phyloP scores from a whole-genome alignment of 2,888 invertebrate species.

The Nebria salina region DNA sequence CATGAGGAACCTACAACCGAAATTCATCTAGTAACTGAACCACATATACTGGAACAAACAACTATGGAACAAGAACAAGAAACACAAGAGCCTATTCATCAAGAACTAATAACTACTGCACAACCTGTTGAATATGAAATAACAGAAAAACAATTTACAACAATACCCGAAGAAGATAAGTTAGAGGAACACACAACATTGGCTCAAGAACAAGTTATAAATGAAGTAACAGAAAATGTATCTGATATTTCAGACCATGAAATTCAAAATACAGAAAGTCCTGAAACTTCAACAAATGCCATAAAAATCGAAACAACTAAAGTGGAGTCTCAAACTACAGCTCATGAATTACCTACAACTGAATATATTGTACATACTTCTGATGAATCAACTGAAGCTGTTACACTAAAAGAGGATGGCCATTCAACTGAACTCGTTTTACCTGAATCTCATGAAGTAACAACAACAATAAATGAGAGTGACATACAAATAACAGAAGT shows the following conservation, averaged over 20 bases:
- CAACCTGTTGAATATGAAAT: conserved; percentile 48
- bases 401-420: not conserved
- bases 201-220: conserved; percentile 2
- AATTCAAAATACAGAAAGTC: conserved; percentile 16
- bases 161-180: conserved; percentile 36
- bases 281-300: conserved; percentile 34
- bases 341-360: conserved; percentile 42
- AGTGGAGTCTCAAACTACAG: conserved; percentile 28
- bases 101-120: conserved; percentile 20
- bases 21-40: conserved; percentile 12
- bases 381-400: conserved; percentile 37
- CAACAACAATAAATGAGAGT: conserved; percentile 27
- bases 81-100: conserved; percentile 24
- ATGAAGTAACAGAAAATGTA: conserved; percentile 18
- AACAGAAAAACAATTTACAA: conserved; percentile 28
- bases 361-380: conserved; percentile 40
- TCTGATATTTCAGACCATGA: not conserved
- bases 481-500: conserved; percentile 41
- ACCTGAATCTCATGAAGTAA: conserved; percentile 37
- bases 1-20: not conserved
- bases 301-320: conserved; percentile 34
- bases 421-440: conserved; percentile 22
- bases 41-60: conserved; percentile 17
- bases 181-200: conserved; percentile 26
- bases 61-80: conserved; percentile 18